These are phyloP conservation scores for Tachyglossus aculeatus DNA, from an alignment of 2,797 vertebrate species.

Conservation along the genomic window DNA sequence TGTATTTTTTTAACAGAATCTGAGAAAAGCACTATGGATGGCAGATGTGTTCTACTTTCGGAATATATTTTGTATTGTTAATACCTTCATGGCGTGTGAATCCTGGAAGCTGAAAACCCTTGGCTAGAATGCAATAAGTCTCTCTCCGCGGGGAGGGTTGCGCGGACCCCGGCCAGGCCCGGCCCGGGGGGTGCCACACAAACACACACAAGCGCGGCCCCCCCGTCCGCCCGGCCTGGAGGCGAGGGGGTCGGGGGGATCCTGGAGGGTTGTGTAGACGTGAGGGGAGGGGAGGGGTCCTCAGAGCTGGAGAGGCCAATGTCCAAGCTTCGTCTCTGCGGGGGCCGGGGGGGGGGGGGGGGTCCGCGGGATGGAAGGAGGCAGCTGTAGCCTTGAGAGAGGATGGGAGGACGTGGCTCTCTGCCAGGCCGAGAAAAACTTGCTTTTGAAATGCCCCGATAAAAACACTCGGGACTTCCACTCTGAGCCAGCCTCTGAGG, in stretches of 20 bases:
- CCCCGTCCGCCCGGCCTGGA: no score
- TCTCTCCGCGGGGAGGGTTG: constrained; percentile 47
- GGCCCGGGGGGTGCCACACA: constrained; percentile 62
- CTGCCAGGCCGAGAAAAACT: constrained; percentile 52
- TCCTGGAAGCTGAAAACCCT: constrained; percentile 57
- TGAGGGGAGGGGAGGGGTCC: constrained; percentile 29
- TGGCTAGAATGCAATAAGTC: constrained; percentile 60
- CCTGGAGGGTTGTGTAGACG: constrained; percentile 25
- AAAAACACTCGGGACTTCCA: no score
- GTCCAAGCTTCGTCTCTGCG: constrained; percentile 41
- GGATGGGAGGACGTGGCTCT: constrained; percentile 56
- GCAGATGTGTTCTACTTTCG: constrained; percentile 54
- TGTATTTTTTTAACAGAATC: constrained; percentile 74
- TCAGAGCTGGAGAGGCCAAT: constrained; percentile 45
- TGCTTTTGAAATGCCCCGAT: constrained; percentile 59
- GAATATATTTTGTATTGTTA: constrained; percentile 66
- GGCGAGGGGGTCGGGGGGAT: no score
- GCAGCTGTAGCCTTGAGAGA: constrained; percentile 44
- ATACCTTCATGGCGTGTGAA: constrained; percentile 52
- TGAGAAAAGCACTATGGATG: constrained; percentile 69
- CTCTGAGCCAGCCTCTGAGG: no score
- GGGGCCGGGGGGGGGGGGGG: constrained; percentile 39
- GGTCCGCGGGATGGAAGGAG: constrained; percentile 50
- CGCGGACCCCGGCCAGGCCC: constrained; percentile 47
- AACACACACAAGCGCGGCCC: no score